These are phyloP conservation scores for Drosophila mimica DNA, from an alignment of 2,888 invertebrate species.

Conservation along the genomic window DNA sequence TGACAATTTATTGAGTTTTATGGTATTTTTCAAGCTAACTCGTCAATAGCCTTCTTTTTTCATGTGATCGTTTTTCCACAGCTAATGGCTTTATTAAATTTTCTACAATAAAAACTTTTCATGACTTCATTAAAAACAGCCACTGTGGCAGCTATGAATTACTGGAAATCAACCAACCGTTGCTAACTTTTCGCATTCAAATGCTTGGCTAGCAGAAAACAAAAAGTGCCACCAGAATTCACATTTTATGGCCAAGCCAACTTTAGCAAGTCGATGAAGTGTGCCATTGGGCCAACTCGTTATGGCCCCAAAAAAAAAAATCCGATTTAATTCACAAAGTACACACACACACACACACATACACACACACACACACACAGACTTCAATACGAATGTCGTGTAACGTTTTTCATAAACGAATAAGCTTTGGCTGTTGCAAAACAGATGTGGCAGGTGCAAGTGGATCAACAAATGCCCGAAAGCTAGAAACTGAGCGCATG, in stretches of 20 bases:
- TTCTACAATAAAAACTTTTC: conserved; percentile 6
- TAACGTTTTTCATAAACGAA: conserved; percentile 68
- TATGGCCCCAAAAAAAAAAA: conserved; percentile 7
- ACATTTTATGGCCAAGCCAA: conserved; percentile 11
- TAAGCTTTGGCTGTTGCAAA: conserved; percentile 43
- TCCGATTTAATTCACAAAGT: conserved; percentile 8
- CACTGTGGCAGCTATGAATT: conserved; percentile 10
- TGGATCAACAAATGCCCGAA: conserved; percentile 34
- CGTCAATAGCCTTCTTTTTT: background rate
- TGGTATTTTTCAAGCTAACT: background rate
- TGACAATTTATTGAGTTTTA: background rate
- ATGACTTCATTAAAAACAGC: conserved; percentile 16
- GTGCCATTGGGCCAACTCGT: conserved; percentile 16
- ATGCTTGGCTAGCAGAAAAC: conserved; percentile 5
- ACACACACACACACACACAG: background rate
- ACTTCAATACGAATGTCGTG: conserved; percentile 53
- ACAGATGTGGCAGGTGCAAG: conserved; percentile 37
- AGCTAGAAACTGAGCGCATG: conserved; percentile 27
- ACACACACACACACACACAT: background rate
- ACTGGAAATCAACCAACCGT: conserved; percentile 11
- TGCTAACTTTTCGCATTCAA: conserved; percentile 28
- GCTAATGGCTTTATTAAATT: conserved; percentile 6
- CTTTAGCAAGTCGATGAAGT: conserved; percentile 28
- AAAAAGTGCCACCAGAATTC: background rate
- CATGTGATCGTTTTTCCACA: background rate